Evolutionary conservation across 2,797 vertebrate species (phyloP), one percentile per base, ranked within the genome.

Genomic region (Trachurus trachurus): DNA sequence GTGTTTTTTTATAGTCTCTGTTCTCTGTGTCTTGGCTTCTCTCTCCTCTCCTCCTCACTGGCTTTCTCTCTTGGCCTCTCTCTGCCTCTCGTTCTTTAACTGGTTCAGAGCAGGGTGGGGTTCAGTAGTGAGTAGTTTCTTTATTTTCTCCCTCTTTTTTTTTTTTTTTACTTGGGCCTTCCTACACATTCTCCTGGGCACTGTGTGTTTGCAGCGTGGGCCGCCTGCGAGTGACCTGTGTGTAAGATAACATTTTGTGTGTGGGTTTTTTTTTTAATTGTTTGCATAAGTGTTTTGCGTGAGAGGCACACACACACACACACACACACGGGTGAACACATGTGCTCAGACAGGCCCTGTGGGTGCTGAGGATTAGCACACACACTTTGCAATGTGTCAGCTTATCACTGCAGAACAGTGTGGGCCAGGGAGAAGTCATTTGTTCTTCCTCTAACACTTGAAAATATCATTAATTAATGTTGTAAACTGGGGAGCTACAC

Each of bases 51-150:
- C 69, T 31, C 22, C 56, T 78, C 59, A 40, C 61, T 70, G 22
- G 37, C 45, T 50, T 76, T 58, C 72, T 75, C 67, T 60, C 61
- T 58, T 64, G 31, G 61, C 44, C 59, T 62, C 53, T 34, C 16
- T 62, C 76, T 82, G 77, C 65, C 57, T 82, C 74, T 84, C 75
- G 42, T 68, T 86, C 74, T 79, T 88, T 85, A 82, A 74, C 69
- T 75, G 63, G 75, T 83, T 88, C 80, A 86, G 76, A 78, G 66
- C 73, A 76, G 92, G 91, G 90, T 89, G 91, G 84, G 87, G 90
- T 80, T 87, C 76, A 82, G 78, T 82, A 76, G 62, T 80, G 76
- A 80, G 65, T 57, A 72, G 70, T 66, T 86, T 77, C 82, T 82
- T 79, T 85, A 75, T 84, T 76, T 85, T 80, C 74, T 66, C 45